A percentile compares a stretch with the other conserved stretches of the same genome.
Evolutionary conservation across 2,797 vertebrate genomes (phyloP).

Genomic region (Synaphobranchus kaupii): DNA sequence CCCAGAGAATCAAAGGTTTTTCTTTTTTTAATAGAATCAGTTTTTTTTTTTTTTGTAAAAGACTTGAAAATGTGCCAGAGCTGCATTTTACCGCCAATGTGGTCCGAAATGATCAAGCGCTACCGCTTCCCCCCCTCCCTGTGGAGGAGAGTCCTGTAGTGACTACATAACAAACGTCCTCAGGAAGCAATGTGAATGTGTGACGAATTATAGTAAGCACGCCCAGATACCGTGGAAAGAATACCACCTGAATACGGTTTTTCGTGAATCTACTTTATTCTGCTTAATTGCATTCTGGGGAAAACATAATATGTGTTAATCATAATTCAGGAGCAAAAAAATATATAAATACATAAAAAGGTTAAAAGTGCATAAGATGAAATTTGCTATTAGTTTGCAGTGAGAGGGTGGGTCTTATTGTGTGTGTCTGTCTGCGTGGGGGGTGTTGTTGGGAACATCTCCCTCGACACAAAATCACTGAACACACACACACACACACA

Average conservation of each 20-base stretch:
- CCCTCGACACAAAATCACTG: too few species aligned
- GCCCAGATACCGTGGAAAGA: background rate
- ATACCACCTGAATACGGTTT: background rate
- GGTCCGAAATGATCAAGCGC: background rate
- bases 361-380: too few species aligned
- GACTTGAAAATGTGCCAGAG: background rate
- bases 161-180: background rate
- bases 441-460: too few species aligned
- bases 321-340: too few species aligned
- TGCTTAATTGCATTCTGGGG: too few species aligned
- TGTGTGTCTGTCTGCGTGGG: too few species aligned
- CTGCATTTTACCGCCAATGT: background rate
- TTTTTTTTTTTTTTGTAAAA: background rate
- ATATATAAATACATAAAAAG: too few species aligned
- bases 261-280: too few species aligned
- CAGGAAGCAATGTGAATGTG: background rate
- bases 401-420: too few species aligned
- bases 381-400: too few species aligned
- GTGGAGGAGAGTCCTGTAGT: background rate
- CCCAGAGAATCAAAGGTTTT: background rate
- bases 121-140: background rate
- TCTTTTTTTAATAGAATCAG: background rate
- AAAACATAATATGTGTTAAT: too few species aligned
- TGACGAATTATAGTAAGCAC: background rate
- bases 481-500: too few species aligned